These are phyloP conservation scores for Oreortyx pictus DNA, from an alignment of 2,797 vertebrate genomes.

Conservation along the genomic window DNA sequence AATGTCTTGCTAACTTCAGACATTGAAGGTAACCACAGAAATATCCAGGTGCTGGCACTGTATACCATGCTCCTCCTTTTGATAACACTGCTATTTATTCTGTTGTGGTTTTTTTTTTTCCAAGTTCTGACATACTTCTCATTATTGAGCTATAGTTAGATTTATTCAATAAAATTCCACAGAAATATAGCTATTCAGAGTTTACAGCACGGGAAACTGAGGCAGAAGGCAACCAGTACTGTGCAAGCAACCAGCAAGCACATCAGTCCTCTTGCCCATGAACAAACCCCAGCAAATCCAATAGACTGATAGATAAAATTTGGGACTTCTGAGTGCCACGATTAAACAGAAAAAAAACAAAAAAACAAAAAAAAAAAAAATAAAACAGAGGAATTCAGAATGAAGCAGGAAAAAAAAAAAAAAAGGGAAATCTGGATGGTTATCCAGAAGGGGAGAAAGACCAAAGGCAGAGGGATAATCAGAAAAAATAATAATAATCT, in stretches of 20 bases:
- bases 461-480: conserved; percentile 23
- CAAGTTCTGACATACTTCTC: not conserved
- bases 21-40: fast-evolving
- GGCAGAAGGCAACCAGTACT: not conserved
- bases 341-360: not conserved
- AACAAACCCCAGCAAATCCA: conserved; percentile 40
- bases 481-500: conserved; percentile 49
- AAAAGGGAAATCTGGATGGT: not conserved
- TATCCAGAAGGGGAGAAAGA: not conserved
- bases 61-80: not conserved
- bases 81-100: not conserved
- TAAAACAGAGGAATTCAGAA: not conserved
- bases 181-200: not conserved
- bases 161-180: not conserved
- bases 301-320: not conserved
- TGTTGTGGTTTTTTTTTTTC: not conserved
- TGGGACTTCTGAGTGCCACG: not conserved
- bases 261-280: not conserved
- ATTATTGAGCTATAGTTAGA: not conserved
- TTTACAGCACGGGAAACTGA: not conserved
- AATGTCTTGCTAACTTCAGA: not conserved
- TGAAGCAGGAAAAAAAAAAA: not conserved
- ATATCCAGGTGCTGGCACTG: not conserved
- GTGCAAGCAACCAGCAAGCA: not conserved
- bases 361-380: not conserved